These are phyloP conservation scores for Todus mexicanus DNA, from an alignment of 2,797 vertebrate genomes.

Conservation along the genomic window DNA sequence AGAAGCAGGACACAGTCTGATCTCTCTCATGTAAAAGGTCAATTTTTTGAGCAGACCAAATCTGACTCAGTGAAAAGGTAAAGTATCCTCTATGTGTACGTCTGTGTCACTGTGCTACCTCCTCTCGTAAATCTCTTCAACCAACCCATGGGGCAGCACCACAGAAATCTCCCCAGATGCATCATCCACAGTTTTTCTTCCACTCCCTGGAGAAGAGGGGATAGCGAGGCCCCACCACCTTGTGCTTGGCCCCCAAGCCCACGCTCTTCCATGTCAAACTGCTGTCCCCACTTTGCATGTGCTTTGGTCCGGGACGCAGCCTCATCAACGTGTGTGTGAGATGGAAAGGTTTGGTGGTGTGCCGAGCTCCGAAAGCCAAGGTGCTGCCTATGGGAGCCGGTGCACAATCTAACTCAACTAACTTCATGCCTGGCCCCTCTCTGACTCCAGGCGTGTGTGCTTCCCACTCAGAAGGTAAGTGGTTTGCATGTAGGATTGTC, in stretches of 20 bases:
- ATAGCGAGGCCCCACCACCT: neutral
- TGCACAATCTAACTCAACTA: conserved; percentile 44
- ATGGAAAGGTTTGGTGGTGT: neutral
- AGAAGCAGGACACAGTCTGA: neutral
- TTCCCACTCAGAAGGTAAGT: conserved; percentile 56
- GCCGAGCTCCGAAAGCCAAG: neutral
- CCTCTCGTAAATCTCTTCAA: neutral
- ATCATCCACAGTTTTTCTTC: neutral
- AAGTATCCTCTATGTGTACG: neutral
- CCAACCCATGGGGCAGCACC: neutral
- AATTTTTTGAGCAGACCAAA: neutral
- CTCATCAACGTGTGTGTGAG: neutral
- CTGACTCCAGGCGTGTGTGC: neutral
- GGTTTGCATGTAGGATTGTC: conserved; percentile 36
- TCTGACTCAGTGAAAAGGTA: neutral
- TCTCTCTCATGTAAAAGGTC: neutral
- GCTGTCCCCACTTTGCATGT: neutral
- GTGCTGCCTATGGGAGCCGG: neutral
- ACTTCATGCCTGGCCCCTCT: neutral
- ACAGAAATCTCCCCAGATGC: neutral
- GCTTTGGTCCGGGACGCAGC: conserved; percentile 10
- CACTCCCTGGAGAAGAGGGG: neutral
- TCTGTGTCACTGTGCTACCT: neutral
- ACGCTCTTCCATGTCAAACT: neutral
- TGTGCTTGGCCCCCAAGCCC: neutral